Percentiles rank a stretch among this genome's conserved stretches.
Conservation (phyloP, 2,797 vertebrate species). For the Thaleichthys pacificus region DNA sequence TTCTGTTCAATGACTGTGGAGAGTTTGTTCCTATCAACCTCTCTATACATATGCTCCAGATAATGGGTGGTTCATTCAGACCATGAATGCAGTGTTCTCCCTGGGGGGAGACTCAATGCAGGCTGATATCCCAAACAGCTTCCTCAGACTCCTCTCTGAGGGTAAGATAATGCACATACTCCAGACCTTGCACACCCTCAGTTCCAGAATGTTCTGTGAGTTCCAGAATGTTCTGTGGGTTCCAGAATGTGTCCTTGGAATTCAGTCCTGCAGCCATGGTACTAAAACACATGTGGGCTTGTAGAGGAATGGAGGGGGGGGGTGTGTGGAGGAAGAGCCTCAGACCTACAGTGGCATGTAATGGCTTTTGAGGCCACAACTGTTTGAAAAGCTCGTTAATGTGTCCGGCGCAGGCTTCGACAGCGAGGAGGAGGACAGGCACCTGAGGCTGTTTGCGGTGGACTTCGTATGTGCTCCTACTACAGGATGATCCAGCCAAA, state of each 20-base stretch:
- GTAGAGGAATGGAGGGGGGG: too few relatives aligned
- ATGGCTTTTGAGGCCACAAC: not conserved
- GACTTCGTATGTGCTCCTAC: slow-evolving; percentile 86
- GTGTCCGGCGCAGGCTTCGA: slow-evolving; percentile 81
- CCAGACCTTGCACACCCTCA: too few relatives aligned
- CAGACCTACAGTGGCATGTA: not conserved
- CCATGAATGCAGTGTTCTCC: slow-evolving; percentile 93
- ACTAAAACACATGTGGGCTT: too few relatives aligned
- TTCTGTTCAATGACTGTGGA: not conserved
- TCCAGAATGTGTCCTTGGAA: too few relatives aligned
- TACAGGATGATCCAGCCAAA: slow-evolving; percentile 70
- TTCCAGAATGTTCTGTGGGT: too few relatives aligned
- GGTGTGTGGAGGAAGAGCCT: too few relatives aligned
- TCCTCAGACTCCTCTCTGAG: slow-evolving; percentile 88
- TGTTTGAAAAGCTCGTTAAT: not conserved
- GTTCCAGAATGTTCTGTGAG: too few relatives aligned
- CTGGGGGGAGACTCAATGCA: slow-evolving; percentile 89
- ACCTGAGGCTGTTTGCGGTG: slow-evolving; percentile 87
- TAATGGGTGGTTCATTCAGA: slow-evolving; percentile 96
- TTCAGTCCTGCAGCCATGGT: too few relatives aligned
- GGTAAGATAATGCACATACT: slow-evolving; percentile 68
- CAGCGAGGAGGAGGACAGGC: slow-evolving; percentile 82
- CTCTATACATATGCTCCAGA: slow-evolving; percentile 87
- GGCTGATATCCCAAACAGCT: slow-evolving; percentile 89
- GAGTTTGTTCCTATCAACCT: slow-evolving; percentile 78